Base-by-base conservation (phyloP, 1,140 invertebrate genomes). In the Proctacanthus coquilletti region DNA sequence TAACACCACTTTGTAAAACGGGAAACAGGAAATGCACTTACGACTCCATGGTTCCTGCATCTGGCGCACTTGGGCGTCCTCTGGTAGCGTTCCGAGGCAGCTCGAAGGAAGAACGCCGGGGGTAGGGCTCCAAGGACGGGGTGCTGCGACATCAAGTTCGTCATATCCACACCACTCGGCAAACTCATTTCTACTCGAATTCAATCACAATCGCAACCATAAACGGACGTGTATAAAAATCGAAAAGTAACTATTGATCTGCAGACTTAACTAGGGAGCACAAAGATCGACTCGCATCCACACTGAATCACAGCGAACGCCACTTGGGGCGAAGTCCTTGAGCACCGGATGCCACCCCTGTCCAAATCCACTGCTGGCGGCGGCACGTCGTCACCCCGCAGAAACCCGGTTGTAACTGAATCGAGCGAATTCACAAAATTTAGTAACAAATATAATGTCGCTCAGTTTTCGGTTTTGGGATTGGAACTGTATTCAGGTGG, bases 21-120 rank as follows among this genome's bases (percentile, higher is more conserved):
- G 13, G 13, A 9, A 9, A 27, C 8, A 27, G 13, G 13, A 27
- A 27, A 8, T 27, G 23, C 19, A 53, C 57, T 41, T 32, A 98
- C 93, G 39, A 96, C 88, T 41, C 93, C 94, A 68, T 98, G 95
- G 68, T 98, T 98, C 34, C 94, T 69, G 61, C 94, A 98, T 36
- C 95, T 72, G 29, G 95, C 94, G 66, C 94, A 98, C 65, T 98
- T 98, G n/a, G 95, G 95, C 18, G 94, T 98, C 42, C 95, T 65
- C 63, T 92, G 87, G 63, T 94, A 95, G 48, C 91, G 71, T 60
- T 96, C 91, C 15, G 84, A 83, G 48, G 75, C 75, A 30, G 87
- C 76, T 45, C 88, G 69, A 43, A 93, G 64, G 56, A 86, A 86
- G 53, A 84, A 85, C 11, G 82, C 77, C 38, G 78, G 80, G 29